Evolutionary conservation across 2,888 invertebrate genomes (phyloP), one percentile per base, ranked within the genome.

Genomic region (Cepaea hortensis): DNA sequence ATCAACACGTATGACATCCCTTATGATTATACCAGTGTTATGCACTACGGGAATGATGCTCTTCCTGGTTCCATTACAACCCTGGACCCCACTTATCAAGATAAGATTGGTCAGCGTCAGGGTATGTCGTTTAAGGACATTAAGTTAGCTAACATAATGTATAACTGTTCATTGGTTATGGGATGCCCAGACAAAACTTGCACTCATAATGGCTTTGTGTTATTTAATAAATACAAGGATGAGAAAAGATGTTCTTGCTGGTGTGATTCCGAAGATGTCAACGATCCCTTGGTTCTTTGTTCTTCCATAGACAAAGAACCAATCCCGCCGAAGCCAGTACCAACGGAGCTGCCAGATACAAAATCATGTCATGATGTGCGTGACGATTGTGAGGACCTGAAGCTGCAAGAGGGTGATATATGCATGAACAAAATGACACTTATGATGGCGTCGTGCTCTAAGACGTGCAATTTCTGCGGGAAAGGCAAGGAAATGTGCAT

Each of bases 1-100:
- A 88, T 92, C 48, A 89, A 91, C 83, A 82, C 84, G 55, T 87
- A 90, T 73, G 83, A 85, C 9, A 90, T 92, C 5, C 87, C 88
- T 0, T 93, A 93, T 76, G 93, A 93, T 86, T 93, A 92, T 81
- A 86, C 79, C 72, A 92, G 92, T 80, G 89, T 93, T 35, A 93
- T 93, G 93, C 93, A 93, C 84, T 92, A 92, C 76, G 89, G 90
- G 20, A 89, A 91, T 91, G 91, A 90, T 3, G 90, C 90, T 70
- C 90, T 92, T 35, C 87, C 87, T 23, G 90, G 90, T 9, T 93
- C 93, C 0, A 92, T 94, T 15, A 87, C 90, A 9, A 91, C 93
- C 0, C 89, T 88, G 77, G 91, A 93, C 84, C 90, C 91, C 0
- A 80, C 76, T 35, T 91, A 90, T 81, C 93, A 94, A 81, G 85